These are phyloP conservation scores for Pemphigus obesinymphae DNA, from an alignment of 1,140 invertebrate species.

Conservation along the genomic window DNA sequence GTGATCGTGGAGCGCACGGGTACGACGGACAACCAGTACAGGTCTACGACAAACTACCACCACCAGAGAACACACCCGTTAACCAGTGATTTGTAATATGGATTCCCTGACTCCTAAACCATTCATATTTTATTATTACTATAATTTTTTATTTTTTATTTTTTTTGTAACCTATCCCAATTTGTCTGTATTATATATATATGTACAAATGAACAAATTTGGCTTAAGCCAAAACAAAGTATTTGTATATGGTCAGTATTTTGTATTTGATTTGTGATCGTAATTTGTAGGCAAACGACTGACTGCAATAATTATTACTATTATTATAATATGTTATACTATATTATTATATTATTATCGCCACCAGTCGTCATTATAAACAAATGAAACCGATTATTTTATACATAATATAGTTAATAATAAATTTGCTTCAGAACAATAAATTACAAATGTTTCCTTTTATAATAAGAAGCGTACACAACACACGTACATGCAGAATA, in stretches of 20 bases:
- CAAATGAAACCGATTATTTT: constrained; percentile 7
- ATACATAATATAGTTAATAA: not conserved
- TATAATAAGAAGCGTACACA: not conserved
- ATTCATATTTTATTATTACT: not conserved
- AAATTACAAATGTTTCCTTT: not conserved
- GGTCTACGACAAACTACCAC: not conserved
- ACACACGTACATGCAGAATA: not conserved
- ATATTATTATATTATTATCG: not conserved
- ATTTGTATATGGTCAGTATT: not conserved
- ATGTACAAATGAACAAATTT: not conserved
- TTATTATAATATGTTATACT: not conserved
- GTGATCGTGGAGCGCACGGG: constrained; percentile 76
- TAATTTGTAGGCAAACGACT: constrained; percentile 32
- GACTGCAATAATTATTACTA: constrained; percentile 9
- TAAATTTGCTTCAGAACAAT: constrained; percentile 2
- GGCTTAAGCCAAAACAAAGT: not conserved
- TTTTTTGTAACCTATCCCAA: not conserved
- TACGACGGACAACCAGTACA: constrained; percentile 50
- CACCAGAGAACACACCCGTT: constrained; percentile 13
- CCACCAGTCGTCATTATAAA: not conserved
- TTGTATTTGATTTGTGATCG: constrained; percentile 7
- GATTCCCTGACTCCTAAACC: not conserved
- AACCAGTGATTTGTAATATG: constrained; percentile 31
- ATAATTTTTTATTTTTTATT: not conserved
- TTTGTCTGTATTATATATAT: not conserved